A percentile compares a stretch with the other conserved stretches of the same genome.
These are phyloP conservation scores for Schrankia costaestrigalis DNA, from an alignment of 2,888 invertebrate genomes.

Conservation along the genomic window DNA sequence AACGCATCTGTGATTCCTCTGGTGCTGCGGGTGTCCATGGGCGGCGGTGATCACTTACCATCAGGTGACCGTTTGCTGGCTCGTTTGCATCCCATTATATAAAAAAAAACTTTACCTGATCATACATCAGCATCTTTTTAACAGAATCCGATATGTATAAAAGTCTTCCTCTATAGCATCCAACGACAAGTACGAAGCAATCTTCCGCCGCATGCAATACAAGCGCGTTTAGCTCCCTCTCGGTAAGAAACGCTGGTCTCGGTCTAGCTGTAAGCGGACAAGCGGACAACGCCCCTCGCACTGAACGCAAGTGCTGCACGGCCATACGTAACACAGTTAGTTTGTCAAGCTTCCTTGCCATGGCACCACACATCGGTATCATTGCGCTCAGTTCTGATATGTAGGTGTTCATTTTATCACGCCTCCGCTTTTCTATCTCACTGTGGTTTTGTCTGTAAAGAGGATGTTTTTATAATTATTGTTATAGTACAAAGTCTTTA, in stretches of 20 bases:
- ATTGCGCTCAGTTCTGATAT: conserved; percentile 93
- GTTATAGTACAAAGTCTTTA: too few relatives aligned
- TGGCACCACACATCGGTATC: conserved; percentile 96
- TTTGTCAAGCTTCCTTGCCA: conserved; percentile 96
- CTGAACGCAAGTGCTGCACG: conserved; percentile 93
- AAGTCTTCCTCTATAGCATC: conserved; percentile 94
- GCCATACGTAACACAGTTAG: conserved; percentile 95
- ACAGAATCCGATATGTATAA: conserved; percentile 95
- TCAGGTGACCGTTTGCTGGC: not conserved
- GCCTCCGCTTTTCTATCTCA: conserved; percentile 95
- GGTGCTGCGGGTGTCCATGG: too few relatives aligned
- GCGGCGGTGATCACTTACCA: too few relatives aligned
- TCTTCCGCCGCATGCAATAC: conserved; percentile 91
- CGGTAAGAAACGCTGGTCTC: conserved; percentile 91
- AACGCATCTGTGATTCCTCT: too few relatives aligned
- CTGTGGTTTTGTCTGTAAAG: conserved; percentile 94
- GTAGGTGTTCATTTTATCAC: conserved; percentile 98
- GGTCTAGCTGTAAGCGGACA: conserved; percentile 87
- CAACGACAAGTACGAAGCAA: conserved; percentile 94
- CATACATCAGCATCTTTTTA: conserved; percentile 88
- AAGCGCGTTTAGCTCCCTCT: conserved; percentile 92
- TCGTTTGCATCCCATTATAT: not conserved
- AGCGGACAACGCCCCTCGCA: conserved; percentile 62
- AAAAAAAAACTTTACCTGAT: conserved; percentile 81
- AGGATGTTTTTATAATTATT: too few relatives aligned